Percentiles rank a stretch among this genome's conserved stretches.
Evolutionary conservation across 2,888 invertebrate species (phyloP).

Genomic region (Margaritifera margaritifera): DNA sequence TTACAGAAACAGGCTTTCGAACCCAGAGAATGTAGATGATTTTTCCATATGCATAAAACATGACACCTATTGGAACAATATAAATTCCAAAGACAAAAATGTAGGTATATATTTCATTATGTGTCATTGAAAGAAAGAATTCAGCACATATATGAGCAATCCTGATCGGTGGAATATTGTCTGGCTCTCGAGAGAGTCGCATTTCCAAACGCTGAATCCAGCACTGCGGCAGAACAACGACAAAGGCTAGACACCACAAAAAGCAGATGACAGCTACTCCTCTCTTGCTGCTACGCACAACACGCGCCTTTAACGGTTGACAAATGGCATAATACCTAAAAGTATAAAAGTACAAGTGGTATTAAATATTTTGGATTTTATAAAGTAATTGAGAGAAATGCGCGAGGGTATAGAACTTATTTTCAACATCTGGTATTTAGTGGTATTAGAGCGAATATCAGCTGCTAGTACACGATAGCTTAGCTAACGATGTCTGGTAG

Average conservation of each 20-base stretch:
- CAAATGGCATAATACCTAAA: conserved; percentile 62
- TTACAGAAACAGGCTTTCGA: conserved; percentile 39
- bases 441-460: too few relatives aligned
- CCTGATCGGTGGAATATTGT: conserved; percentile 20
- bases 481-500: too few relatives aligned
- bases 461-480: too few relatives aligned
- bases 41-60: conserved; percentile 56
- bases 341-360: not conserved
- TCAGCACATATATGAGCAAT: conserved; percentile 51
- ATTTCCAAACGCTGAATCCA: conserved; percentile 46
- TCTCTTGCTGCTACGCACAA: conserved; percentile 45
- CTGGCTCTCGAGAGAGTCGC: conserved; percentile 30
- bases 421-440: too few relatives aligned
- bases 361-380: too few relatives aligned
- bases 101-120: conserved; percentile 43
- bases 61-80: conserved; percentile 49
- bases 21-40: conserved; percentile 56
- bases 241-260: conserved; percentile 49
- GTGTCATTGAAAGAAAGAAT: conserved; percentile 35
- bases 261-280: conserved; percentile 41
- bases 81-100: conserved; percentile 52
- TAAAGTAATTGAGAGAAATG: too few relatives aligned
- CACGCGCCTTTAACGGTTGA: conserved; percentile 50
- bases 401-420: too few relatives aligned
- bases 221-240: conserved; percentile 50